phyloP scores from a whole-genome alignment of 1,140 invertebrate genomes.

The Teleopsis dalmanni region DNA sequence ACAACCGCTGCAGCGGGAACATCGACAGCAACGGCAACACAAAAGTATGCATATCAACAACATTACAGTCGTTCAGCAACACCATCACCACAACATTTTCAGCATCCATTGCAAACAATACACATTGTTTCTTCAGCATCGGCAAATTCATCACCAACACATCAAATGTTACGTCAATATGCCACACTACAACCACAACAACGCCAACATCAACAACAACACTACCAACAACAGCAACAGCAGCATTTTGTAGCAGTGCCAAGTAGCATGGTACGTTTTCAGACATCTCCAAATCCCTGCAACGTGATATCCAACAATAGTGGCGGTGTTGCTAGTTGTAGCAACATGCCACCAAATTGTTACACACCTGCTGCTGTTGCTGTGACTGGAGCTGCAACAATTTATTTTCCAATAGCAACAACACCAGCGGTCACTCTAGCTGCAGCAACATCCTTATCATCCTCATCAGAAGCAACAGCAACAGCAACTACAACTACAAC shows the following conservation, averaged over 20 bases:
- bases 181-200: slow-evolving; percentile 4
- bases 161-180: slow-evolving; percentile 5
- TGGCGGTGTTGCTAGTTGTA: slow-evolving; percentile 2
- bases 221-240: slow-evolving; percentile 14
- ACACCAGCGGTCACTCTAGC: slow-evolving; percentile 1
- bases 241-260: too few relatives aligned
- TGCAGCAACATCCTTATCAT: slow-evolving; percentile 15
- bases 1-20: too few relatives aligned
- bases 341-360: slow-evolving; percentile 4
- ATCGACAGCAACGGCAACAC: slow-evolving; percentile 18
- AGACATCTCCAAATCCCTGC: too few relatives aligned
- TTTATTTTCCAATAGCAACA: slow-evolving; percentile 39
- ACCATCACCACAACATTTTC: slow-evolving; percentile 25
- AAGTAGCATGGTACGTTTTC: too few relatives aligned
- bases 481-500: neutral
- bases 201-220: slow-evolving; percentile 22
- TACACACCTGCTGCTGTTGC: slow-evolving; percentile 9
- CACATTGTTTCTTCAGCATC: slow-evolving; percentile 15
- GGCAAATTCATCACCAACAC: slow-evolving; percentile 10
- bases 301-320: neutral
- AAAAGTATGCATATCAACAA: slow-evolving; percentile 20
- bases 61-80: slow-evolving; percentile 11
- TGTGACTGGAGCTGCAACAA: slow-evolving; percentile 22
- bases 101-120: slow-evolving; percentile 10
- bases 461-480: neutral